Conservation (phyloP, 2,797 vertebrate genomes). For the Xiphophorus birchmanni region DNA sequence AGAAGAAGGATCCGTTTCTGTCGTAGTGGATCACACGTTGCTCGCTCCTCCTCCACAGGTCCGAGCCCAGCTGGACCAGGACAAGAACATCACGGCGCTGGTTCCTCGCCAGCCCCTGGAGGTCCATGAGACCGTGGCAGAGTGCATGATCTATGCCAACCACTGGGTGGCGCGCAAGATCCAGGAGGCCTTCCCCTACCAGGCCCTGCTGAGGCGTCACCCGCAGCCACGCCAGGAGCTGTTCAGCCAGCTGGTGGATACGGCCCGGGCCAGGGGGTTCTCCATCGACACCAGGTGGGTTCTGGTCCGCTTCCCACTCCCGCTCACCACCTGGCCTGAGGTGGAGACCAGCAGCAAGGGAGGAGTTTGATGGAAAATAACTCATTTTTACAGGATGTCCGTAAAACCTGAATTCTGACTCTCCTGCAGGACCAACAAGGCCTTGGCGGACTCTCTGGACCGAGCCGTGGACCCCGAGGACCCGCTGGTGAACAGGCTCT, state of each 20-base stretch:
- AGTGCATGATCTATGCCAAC: conserved; percentile 98
- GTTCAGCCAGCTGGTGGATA: conserved; percentile 87
- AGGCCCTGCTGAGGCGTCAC: conserved; percentile 89
- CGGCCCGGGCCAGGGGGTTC: conserved; percentile 86
- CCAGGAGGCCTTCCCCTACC: conserved; percentile 88
- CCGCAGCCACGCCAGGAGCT: conserved; percentile 90
- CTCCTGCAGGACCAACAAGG: conserved; percentile 89
- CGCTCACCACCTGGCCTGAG: not conserved
- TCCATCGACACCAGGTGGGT: conserved; percentile 87
- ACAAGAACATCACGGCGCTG: conserved; percentile 89
- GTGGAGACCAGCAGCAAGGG: not conserved
- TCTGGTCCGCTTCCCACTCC: not conserved
- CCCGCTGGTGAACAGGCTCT: conserved; percentile 88
- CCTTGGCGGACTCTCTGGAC: conserved; percentile 91
- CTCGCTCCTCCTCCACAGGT: conserved; percentile 63
- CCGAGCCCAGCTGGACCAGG: conserved; percentile 88
- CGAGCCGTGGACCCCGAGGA: conserved; percentile 86
- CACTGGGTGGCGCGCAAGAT: conserved; percentile 97
- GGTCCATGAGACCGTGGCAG: conserved; percentile 93
- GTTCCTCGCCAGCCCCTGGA: conserved; percentile 92
- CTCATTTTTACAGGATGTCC: too few species aligned
- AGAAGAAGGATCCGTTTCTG: not conserved
- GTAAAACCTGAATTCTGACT: not conserved
- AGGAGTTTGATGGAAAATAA: not conserved
- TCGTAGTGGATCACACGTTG: not conserved